Evolutionary conservation across 2,113 vertebrate species (phyloP).

Genomic region (Panthera tigris): DNA sequence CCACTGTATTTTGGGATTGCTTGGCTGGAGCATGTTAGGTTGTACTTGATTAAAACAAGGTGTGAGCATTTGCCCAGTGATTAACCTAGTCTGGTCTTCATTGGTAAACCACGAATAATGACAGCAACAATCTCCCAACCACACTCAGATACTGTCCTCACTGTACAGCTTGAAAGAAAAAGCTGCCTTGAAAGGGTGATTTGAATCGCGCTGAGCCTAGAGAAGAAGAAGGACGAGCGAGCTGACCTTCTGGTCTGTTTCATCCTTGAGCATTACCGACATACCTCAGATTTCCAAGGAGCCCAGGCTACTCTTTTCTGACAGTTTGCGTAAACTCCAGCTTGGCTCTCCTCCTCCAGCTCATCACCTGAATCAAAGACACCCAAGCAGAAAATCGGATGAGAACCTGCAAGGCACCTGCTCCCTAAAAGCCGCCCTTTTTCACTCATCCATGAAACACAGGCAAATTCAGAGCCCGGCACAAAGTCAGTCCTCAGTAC

Average conservation of each 20-base stretch:
- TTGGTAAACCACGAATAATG: background rate
- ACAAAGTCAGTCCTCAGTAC: background rate
- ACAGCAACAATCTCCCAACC: background rate
- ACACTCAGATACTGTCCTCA: background rate
- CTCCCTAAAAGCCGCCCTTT: background rate
- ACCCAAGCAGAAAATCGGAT: slow-evolving; percentile 5
- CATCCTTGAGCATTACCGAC: background rate
- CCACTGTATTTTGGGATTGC: background rate
- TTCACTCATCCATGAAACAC: background rate
- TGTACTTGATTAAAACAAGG: slow-evolving; percentile 2
- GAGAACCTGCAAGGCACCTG: background rate
- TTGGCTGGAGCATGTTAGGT: background rate
- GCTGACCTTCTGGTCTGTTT: background rate
- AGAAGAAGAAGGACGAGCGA: background rate
- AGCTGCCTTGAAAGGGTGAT: background rate
- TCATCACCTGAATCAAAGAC: slow-evolving; percentile 59
- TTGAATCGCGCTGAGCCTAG: background rate
- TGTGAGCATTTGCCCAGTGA: background rate
- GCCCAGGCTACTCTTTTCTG: slow-evolving; percentile 41
- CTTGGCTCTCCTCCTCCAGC: slow-evolving; percentile 47
- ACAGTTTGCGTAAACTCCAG: slow-evolving; percentile 45
- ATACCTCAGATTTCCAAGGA: slow-evolving; percentile 55
- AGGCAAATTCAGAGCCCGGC: background rate
- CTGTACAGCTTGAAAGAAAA: slow-evolving; percentile 11
- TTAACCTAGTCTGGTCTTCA: background rate